These are phyloP conservation scores for Betta splendens DNA, from an alignment of 2,797 vertebrate genomes.

Conservation along the genomic window DNA sequence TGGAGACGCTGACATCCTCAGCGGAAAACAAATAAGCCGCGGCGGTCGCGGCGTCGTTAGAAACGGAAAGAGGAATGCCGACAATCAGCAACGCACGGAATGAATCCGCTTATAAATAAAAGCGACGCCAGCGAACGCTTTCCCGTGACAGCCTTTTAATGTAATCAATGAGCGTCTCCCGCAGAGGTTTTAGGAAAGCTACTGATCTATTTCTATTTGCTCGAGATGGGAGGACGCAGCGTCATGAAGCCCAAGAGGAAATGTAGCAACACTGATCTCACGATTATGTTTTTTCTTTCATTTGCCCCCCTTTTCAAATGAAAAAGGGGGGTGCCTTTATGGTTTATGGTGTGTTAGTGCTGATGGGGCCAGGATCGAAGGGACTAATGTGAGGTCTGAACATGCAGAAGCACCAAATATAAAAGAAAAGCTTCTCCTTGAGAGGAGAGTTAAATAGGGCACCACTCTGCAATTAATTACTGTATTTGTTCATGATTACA, in stretches of 20 bases:
- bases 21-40: slow-evolving; percentile 48
- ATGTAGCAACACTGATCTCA: slow-evolving; percentile 6
- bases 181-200: slow-evolving; percentile 27
- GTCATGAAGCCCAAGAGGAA: slow-evolving; percentile 60
- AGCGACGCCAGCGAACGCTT: slow-evolving; percentile 31
- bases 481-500: slow-evolving; percentile 40
- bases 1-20: slow-evolving; percentile 33
- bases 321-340: too few relatives aligned
- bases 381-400: background rate
- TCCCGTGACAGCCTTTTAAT: slow-evolving; percentile 57
- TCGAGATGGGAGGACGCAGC: slow-evolving; percentile 24
- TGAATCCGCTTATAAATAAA: slow-evolving; percentile 49
- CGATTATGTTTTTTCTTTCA: background rate
- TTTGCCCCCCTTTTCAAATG: background rate
- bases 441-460: slow-evolving; percentile 13
- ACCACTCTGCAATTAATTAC: slow-evolving; percentile 31
- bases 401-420: slow-evolving; percentile 9
- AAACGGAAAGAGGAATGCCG: slow-evolving; percentile 37
- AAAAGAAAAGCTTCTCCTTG: slow-evolving; percentile 11
- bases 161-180: slow-evolving; percentile 57
- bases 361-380: background rate
- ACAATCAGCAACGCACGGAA: slow-evolving; percentile 34
- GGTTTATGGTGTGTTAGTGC: slow-evolving; percentile 19
- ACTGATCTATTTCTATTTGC: slow-evolving; percentile 56
- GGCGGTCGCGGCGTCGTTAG: slow-evolving; percentile 22